Base-by-base conservation (phyloP, 2,888 invertebrate species). In the Phyllotreta cruciferae region DNA sequence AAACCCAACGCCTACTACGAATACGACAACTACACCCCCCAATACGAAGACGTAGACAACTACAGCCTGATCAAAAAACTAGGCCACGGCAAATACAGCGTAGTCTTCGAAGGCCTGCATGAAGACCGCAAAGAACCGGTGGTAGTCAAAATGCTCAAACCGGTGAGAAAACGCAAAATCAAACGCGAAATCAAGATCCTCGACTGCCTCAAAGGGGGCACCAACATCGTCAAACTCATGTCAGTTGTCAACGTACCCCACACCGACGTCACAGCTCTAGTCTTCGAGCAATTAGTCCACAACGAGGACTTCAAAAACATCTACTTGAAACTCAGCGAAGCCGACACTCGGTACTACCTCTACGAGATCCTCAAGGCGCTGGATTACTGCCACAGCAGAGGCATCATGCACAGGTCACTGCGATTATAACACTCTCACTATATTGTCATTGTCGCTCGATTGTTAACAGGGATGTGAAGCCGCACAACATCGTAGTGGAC, bases 301-400 rank as follows among this genome's bases (percentile, higher is more conserved):
- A 77, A 76, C 50, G 78, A 77, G 10, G 80, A 80, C 63, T 81
- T 81, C 62, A 81, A 80, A 67, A 79, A 78, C 62, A 72, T 81
- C 52, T 81, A 80, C 66, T 70, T 80, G 61, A 76, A 73, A 47
- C 68, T 82, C 13, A 75, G 75, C n/a, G 80, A 81, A 62, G 73
- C 71, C 11, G 80, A 81, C 56, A 79, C 77, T 3, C 67, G 66
- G 39, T 83, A 75, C 73, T 83, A 83, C 69, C 72, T 83, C 13
- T 80, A 80, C 65, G 83, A 83, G 74, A 67, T 83, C 41, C 69
- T 83, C 57, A 82, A 81, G 73, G 82, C 81, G 0, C 63, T 82
- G 37, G 80, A 82, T 67, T 82, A 70, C 62, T 81, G 81, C 60
- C 82, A 82, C 66, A 79, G 80, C 55, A 75, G 75, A 58, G 81